phyloP scores from a whole-genome alignment of 2,888 invertebrate genomes.

The Apodemia zela region DNA sequence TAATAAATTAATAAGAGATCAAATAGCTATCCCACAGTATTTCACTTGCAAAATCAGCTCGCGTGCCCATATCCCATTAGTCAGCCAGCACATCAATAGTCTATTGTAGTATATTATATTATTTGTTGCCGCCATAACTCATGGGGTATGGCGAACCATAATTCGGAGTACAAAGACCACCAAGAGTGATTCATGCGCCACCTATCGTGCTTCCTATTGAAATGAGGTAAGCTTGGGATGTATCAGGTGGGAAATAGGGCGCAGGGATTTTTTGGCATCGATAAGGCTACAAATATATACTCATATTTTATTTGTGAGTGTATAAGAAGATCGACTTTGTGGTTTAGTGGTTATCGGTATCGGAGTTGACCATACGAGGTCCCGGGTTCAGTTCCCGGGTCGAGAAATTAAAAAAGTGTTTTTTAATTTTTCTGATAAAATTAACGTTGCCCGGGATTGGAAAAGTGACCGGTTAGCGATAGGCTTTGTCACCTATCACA shows the following conservation, averaged over 20 bases:
- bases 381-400: no score
- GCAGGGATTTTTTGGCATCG: neutral
- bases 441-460: no score
- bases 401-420: no score
- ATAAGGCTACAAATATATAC: no score
- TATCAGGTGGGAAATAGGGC: neutral
- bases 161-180: constrained; percentile 59
- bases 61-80: constrained; percentile 48
- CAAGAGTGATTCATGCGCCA: constrained; percentile 58
- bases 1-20: neutral
- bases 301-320: no score
- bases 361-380: no score
- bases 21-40: neutral
- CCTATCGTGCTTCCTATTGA: constrained; percentile 43
- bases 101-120: constrained; percentile 52
- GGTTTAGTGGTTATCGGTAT: no score
- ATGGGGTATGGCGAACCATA: constrained; percentile 41
- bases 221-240: constrained; percentile 37
- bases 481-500: no score
- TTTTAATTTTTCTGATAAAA: no score
- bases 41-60: constrained; percentile 33
- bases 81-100: constrained; percentile 55
- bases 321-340: no score
- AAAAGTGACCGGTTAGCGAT: no score
- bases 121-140: constrained; percentile 52